A percentile compares a stretch with the other conserved stretches of the same genome.
phyloP scores from a whole-genome alignment of 2,888 invertebrate genomes.

The Stomorhina lunata region DNA sequence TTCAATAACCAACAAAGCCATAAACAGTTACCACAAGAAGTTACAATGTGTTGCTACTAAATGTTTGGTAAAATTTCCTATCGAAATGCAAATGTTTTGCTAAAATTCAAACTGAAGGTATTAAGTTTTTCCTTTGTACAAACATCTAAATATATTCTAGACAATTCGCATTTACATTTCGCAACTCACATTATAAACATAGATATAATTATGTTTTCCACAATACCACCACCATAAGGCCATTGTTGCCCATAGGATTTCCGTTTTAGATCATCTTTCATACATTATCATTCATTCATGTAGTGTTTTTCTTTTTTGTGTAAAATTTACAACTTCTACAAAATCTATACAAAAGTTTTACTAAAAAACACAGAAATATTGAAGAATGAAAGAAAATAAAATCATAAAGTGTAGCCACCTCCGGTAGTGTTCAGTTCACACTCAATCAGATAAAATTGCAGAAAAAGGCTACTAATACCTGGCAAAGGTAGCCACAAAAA shows the following conservation, averaged over 20 bases:
- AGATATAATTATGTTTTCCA: neutral
- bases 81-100: conserved; percentile 21
- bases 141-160: no score
- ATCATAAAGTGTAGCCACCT: conserved; percentile 68
- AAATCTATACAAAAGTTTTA: neutral
- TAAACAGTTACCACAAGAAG: conserved; percentile 70
- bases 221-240: neutral
- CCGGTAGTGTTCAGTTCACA: conserved; percentile 75
- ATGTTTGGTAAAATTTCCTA: conserved; percentile 46
- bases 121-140: conserved; percentile 11
- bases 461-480: conserved; percentile 58
- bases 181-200: neutral
- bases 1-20: conserved; percentile 79
- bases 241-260: conserved; percentile 76
- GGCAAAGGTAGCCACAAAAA: neutral
- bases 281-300: conserved; percentile 55
- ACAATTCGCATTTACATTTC: no score
- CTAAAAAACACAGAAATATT: neutral
- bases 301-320: neutral
- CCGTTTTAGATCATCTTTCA: conserved; percentile 77
- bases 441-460: conserved; percentile 79
- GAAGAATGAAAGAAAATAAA: conserved; percentile 50
- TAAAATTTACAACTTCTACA: conserved; percentile 8
- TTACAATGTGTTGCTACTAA: conserved; percentile 62
- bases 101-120: conserved; percentile 32